phyloP scores from a whole-genome alignment of 2,113 vertebrate genomes.

The Taxidea taxus region DNA sequence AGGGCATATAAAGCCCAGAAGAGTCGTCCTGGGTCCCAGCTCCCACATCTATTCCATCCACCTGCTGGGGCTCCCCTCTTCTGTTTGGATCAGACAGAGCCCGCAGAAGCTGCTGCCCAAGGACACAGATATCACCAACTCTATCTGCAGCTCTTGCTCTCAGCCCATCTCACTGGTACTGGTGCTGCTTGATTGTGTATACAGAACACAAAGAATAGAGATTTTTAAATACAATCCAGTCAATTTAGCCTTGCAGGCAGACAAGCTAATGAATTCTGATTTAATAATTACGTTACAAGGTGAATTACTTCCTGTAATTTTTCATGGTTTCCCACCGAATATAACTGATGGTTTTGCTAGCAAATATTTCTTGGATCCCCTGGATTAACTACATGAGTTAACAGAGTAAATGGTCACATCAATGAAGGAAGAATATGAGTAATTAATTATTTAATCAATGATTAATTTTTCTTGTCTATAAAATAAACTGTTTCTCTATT shows the following conservation, averaged over 20 bases:
- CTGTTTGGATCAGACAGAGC: background rate
- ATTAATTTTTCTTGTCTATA: background rate
- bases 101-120: background rate
- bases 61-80: background rate
- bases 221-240: background rate
- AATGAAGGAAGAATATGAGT: background rate
- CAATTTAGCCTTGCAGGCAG: background rate
- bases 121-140: background rate
- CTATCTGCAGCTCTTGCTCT: background rate
- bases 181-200: background rate
- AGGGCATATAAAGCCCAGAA: background rate
- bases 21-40: background rate
- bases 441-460: background rate
- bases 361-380: background rate
- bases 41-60: background rate
- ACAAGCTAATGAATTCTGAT: background rate
- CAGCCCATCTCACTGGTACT: background rate
- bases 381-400: background rate
- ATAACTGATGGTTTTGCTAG: background rate
- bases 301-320: background rate
- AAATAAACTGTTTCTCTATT: background rate
- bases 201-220: background rate
- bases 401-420: background rate
- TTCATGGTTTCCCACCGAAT: background rate
- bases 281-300: background rate